phyloP scores from a whole-genome alignment of 2,888 invertebrate species.

The Drosophila villosipedis region DNA sequence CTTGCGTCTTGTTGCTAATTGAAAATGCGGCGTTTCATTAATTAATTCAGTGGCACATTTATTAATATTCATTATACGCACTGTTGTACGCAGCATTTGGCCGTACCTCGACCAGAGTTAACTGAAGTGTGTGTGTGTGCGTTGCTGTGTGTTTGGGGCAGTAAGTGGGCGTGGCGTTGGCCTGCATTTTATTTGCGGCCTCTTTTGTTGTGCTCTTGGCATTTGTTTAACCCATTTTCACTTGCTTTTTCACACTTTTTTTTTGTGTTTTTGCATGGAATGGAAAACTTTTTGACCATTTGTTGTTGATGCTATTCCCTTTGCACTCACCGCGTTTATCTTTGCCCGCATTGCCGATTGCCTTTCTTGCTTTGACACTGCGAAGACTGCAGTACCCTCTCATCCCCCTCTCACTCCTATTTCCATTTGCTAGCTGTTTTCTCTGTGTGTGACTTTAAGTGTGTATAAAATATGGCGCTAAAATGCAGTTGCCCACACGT shows the following conservation, averaged over 20 bases:
- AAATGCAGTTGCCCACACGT: slow-evolving; percentile 72
- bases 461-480: slow-evolving; percentile 80
- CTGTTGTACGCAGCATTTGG: slow-evolving; percentile 40
- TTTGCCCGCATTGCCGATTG: slow-evolving; percentile 69
- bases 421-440: slow-evolving; percentile 20
- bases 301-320: slow-evolving; percentile 49
- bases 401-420: neutral
- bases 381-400: slow-evolving; percentile 55
- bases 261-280: neutral
- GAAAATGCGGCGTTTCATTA: slow-evolving; percentile 60
- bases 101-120: neutral
- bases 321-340: slow-evolving; percentile 55
- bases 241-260: slow-evolving; percentile 33
- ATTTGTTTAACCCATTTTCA: slow-evolving; percentile 68
- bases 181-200: slow-evolving; percentile 57
- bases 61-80: slow-evolving; percentile 77
- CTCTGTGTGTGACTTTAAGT: slow-evolving; percentile 79
- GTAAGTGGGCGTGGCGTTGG: slow-evolving; percentile 38
- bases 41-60: slow-evolving; percentile 71
- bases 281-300: slow-evolving; percentile 68
- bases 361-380: slow-evolving; percentile 71
- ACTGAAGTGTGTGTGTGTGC: slow-evolving; percentile 2
- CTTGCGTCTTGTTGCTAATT: slow-evolving; percentile 59
- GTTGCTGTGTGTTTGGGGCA: neutral
- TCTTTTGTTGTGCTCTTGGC: slow-evolving; percentile 57